A percentile compares a stretch with the other conserved stretches of the same genome.
phyloP scores from a whole-genome alignment of 2,113 vertebrate species.

The Addax nasomaculatus region DNA sequence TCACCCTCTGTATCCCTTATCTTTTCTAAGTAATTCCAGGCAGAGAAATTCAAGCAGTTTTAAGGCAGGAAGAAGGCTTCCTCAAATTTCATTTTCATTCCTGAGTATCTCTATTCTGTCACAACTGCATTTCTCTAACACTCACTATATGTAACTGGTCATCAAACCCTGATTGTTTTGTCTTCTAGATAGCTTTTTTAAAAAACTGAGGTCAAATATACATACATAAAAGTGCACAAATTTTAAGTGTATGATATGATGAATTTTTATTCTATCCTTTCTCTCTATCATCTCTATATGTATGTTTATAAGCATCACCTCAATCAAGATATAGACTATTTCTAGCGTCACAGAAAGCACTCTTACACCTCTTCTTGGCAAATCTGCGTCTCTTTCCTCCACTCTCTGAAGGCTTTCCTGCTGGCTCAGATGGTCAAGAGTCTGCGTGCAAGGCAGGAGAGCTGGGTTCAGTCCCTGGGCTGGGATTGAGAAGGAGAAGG shows the following conservation, averaged over 20 bases:
- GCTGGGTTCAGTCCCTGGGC: background rate
- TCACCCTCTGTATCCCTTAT: background rate
- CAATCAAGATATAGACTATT: background rate
- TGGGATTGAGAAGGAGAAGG: background rate
- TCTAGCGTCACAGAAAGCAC: background rate
- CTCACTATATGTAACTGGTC: background rate
- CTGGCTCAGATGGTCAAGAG: background rate
- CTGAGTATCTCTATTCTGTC: background rate
- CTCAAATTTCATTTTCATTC: background rate
- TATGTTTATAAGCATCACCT: background rate
- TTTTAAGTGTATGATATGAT: background rate
- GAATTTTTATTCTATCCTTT: background rate
- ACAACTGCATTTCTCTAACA: background rate
- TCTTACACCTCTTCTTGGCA: background rate
- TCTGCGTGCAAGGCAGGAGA: background rate
- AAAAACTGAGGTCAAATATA: background rate
- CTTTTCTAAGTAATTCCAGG: background rate
- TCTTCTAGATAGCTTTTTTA: background rate
- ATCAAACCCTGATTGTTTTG: background rate
- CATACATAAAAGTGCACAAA: background rate
- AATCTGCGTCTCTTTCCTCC: background rate
- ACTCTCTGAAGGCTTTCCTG: background rate
- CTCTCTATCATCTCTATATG: background rate
- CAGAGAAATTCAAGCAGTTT: background rate
- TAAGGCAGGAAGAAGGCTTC: background rate